Base-by-base conservation (phyloP, 2,113 vertebrate genomes). In the Leptobrachium leishanense region DNA sequence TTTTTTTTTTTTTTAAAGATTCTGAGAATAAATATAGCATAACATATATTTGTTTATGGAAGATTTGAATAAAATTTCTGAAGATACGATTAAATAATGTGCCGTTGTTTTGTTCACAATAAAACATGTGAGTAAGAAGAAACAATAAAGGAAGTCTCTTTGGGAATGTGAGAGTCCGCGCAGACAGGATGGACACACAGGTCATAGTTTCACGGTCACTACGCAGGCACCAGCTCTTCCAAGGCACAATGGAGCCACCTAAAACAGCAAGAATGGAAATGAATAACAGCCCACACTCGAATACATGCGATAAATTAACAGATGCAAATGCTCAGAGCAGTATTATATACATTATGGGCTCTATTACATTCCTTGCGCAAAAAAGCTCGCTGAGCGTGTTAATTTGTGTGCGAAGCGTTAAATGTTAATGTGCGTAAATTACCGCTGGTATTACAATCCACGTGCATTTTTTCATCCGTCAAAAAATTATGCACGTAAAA, bases 181-280 rank as follows among this genome's bases (percentile, higher is more conserved):
- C 57, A 53, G 43, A 54, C 10, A 12, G 78, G 8, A 70, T 76
- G 82, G 43, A 83, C 85, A 85, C 66, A 77, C 43, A 20, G 44
- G 67, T 92, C 87, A 97, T 68, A 98, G 90, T 89, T 95, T 97
- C 77, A 99, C 95, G 11, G 94, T 94, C 84, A 98, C 97, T 75
- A 99, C 96, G 66, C 96, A 96, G 1, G 96, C 95, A 42, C 96
- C 98, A 55, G 98, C 97, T 91, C 97, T 93, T 88, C 98, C 96
- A 80, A 98, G 90, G 85, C 96, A 98, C 84, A 99, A 86, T 2
- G 98, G 93, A 72, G 96, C 96, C 83, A 98, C 96, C 98, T 98
- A 84, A 43, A 89, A 85, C 13, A 15, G 4, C 81, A 83, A 82
- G 82, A 77, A 84, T 57, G 80, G 6, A 41, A 71, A 80, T 79